Conservation (phyloP, 1,140 invertebrate species). For the Cyclina sinensis region DNA sequence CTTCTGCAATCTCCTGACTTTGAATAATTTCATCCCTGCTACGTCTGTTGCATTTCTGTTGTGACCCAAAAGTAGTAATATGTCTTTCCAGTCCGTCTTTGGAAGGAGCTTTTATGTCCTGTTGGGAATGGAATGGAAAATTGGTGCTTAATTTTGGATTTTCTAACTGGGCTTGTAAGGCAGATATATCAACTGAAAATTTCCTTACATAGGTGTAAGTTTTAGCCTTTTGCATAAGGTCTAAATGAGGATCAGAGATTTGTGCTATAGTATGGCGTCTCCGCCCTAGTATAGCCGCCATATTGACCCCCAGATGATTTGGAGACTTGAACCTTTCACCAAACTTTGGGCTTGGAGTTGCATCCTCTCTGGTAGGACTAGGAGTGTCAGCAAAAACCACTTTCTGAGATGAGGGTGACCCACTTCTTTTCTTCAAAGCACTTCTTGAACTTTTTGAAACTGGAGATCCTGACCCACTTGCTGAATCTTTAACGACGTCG, state of each 20-base stretch:
- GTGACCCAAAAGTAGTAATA: slow-evolving; percentile 12
- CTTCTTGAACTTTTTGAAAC: slow-evolving; percentile 57
- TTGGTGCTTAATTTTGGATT: slow-evolving; percentile 84
- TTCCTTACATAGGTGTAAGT: slow-evolving; percentile 85
- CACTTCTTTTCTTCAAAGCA: slow-evolving; percentile 54
- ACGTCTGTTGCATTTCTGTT: slow-evolving; percentile 55
- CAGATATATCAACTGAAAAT: slow-evolving; percentile 85
- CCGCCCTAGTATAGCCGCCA: slow-evolving; percentile 79
- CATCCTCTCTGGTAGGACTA: slow-evolving; percentile 44
- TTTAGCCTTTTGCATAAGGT: slow-evolving; percentile 75
- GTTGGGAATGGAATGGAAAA: slow-evolving; percentile 81
- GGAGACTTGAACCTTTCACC: slow-evolving; percentile 56
- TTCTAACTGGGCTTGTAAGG: slow-evolving; percentile 84
- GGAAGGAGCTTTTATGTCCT: slow-evolving; percentile 49
- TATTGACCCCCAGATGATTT: slow-evolving; percentile 79
- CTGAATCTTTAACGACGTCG: slow-evolving; percentile 37
- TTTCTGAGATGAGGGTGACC: slow-evolving; percentile 61
- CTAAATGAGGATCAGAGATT: slow-evolving; percentile 77
- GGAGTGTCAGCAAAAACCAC: slow-evolving; percentile 57
- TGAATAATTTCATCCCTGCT: slow-evolving; percentile 54
- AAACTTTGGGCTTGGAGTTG: slow-evolving; percentile 57
- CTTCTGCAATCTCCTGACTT: slow-evolving; percentile 66
- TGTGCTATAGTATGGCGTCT: slow-evolving; percentile 83
- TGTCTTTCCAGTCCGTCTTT: slow-evolving; percentile 19
- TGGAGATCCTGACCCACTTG: slow-evolving; percentile 39